These are phyloP conservation scores for Hipparchia semele DNA, from an alignment of 2,888 invertebrate genomes.

Conservation along the genomic window DNA sequence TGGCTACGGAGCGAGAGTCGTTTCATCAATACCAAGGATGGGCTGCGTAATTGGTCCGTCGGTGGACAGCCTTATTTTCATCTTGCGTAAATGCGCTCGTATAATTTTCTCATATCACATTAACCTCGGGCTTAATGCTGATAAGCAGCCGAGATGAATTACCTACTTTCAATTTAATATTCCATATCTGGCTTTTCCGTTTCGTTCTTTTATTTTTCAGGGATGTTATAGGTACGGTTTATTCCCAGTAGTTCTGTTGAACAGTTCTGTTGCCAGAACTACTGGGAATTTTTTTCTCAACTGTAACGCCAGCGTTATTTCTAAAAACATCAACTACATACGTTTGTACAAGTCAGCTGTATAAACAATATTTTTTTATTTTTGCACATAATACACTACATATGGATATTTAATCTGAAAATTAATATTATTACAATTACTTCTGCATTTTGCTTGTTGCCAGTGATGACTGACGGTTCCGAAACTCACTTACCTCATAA, in stretches of 20 bases:
- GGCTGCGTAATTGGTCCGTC: slow-evolving; percentile 32
- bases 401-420: no score
- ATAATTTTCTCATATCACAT: slow-evolving; percentile 26
- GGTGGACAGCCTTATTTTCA: slow-evolving; percentile 20
- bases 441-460: no score
- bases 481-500: no score
- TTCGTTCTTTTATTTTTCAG: slow-evolving; percentile 3
- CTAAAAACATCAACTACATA: not conserved
- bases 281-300: no score
- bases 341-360: not conserved
- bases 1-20: slow-evolving; percentile 17
- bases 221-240: not conserved
- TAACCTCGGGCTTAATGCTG: slow-evolving; percentile 19
- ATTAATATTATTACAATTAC: no score
- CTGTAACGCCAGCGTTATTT: not conserved
- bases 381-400: no score
- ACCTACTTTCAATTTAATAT: slow-evolving; percentile 22
- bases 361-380: no score
- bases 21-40: slow-evolving; percentile 25
- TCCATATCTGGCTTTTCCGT: not conserved
- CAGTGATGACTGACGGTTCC: no score
- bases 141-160: slow-evolving; percentile 22
- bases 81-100: slow-evolving; percentile 18
- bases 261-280: no score
- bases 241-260: no score